These are phyloP conservation scores for Ptychodera flava DNA, from an alignment of 35 echinoderm and acorn worm genomes.

Conservation along the genomic window DNA sequence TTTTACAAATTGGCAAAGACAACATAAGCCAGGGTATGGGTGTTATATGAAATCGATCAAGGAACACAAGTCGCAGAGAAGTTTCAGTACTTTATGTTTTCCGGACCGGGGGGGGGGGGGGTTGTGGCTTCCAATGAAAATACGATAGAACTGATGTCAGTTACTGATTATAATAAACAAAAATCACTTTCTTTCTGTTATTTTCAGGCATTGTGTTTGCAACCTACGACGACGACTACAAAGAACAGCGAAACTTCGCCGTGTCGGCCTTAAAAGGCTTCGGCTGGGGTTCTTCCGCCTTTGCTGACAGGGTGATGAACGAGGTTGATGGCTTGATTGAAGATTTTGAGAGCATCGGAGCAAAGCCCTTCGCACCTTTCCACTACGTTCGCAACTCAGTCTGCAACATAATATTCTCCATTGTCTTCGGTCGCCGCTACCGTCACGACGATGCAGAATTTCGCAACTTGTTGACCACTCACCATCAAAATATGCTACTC, in stretches of 20 bases:
- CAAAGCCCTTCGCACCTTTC: constrained; percentile 35
- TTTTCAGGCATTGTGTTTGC: not conserved
- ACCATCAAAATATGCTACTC: constrained; percentile 57
- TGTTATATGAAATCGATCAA: too few relatives aligned
- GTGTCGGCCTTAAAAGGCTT: not conserved
- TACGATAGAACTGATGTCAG: too few relatives aligned
- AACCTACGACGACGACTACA: not conserved
- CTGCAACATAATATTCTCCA: constrained; percentile 72
- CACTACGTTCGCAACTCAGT: constrained; percentile 51
- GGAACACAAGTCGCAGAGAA: too few relatives aligned
- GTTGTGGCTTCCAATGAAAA: too few relatives aligned
- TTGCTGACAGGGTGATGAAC: constrained; percentile 17
- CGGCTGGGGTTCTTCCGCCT: not conserved
- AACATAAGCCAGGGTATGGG: too few relatives aligned
- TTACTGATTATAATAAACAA: too few relatives aligned
- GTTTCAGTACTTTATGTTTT: too few relatives aligned
- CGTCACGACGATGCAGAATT: constrained; percentile 43
- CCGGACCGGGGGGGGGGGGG: too few relatives aligned
- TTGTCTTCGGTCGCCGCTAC: constrained; percentile 79
- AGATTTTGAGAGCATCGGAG: constrained; percentile 7
- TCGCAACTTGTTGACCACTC: constrained; percentile 44
- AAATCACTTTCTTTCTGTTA: not conserved
- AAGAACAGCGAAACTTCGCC: not conserved
- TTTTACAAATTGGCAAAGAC: too few relatives aligned
- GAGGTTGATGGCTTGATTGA: constrained; percentile 35